A percentile compares a stretch with the other conserved stretches of the same genome.
Conservation (phyloP, 2,888 invertebrate genomes). For the Ormyrus labotus region DNA sequence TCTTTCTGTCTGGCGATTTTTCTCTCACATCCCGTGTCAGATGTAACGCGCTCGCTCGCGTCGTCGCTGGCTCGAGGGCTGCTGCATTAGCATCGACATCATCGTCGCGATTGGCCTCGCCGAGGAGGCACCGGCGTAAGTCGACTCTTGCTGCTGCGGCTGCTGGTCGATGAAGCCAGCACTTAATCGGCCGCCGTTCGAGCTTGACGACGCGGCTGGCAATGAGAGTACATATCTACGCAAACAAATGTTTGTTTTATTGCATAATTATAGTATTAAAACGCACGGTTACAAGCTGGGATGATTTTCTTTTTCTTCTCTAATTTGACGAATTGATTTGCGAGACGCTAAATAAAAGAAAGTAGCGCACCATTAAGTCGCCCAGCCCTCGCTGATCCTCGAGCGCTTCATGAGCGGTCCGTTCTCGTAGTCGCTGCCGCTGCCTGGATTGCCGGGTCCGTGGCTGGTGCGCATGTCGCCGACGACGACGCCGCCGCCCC, state of each 20-base stretch:
- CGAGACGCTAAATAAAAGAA: too few relatives aligned
- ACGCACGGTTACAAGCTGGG: too few relatives aligned
- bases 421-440: conserved; percentile 81
- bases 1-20: not conserved
- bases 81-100: not conserved
- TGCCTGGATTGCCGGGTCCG: conserved; percentile 70
- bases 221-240: conserved; percentile 35
- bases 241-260: not conserved
- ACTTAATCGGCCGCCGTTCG: conserved; percentile 17
- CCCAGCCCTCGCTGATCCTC: conserved; percentile 93
- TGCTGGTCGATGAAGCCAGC: not conserved
- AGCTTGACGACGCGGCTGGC: conserved; percentile 52
- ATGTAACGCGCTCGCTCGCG: conserved; percentile 41
- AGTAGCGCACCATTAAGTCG: conserved; percentile 82
- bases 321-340: too few relatives aligned
- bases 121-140: not conserved
- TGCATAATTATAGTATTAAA: too few relatives aligned
- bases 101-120: conserved; percentile 17
- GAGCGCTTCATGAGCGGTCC: conserved; percentile 87
- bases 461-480: conserved; percentile 79
- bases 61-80: not conserved
- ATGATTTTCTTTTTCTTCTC: too few relatives aligned
- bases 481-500: conserved; percentile 62
- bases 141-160: conserved; percentile 3
- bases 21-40: conserved; percentile 2